Evolutionary conservation across 2,888 invertebrate genomes (phyloP).

Genomic region (Gisinianus flammeolus): DNA sequence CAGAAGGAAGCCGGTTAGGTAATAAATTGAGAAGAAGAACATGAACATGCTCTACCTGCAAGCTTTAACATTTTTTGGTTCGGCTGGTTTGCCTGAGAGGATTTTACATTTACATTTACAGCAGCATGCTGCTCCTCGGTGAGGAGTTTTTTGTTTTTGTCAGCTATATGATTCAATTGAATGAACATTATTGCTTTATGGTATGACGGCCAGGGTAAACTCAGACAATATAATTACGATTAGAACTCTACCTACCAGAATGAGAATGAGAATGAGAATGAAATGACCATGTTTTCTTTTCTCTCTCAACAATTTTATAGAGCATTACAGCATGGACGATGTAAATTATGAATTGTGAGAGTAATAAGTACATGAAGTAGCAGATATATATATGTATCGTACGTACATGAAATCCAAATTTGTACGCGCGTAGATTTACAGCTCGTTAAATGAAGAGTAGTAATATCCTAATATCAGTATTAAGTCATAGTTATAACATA

Average conservation of each 20-base stretch:
- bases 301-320: no score
- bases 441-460: constrained; percentile 26
- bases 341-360: no score
- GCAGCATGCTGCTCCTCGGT: neutral
- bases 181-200: constrained; percentile 34
- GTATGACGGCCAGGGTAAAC: constrained; percentile 30
- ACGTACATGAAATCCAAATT: no score
- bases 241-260: no score
- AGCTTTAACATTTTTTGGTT: neutral
- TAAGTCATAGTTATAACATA: no score
- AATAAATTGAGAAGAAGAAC: constrained; percentile 47
- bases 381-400: constrained; percentile 1
- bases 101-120: neutral
- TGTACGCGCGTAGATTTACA: no score
- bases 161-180: constrained; percentile 20
- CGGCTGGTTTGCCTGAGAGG: constrained; percentile 16
- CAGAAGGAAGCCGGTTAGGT: constrained; percentile 56
- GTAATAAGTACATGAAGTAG: no score
- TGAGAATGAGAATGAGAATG: neutral
- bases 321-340: no score
- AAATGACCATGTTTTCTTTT: no score
- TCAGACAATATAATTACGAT: constrained; percentile 24
- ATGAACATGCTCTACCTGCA: constrained; percentile 10
- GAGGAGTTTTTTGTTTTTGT: constrained; percentile 10
- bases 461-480: no score